phyloP scores from a whole-genome alignment of 2,113 vertebrate genomes.

The Girardinichthys multiradiatus region DNA sequence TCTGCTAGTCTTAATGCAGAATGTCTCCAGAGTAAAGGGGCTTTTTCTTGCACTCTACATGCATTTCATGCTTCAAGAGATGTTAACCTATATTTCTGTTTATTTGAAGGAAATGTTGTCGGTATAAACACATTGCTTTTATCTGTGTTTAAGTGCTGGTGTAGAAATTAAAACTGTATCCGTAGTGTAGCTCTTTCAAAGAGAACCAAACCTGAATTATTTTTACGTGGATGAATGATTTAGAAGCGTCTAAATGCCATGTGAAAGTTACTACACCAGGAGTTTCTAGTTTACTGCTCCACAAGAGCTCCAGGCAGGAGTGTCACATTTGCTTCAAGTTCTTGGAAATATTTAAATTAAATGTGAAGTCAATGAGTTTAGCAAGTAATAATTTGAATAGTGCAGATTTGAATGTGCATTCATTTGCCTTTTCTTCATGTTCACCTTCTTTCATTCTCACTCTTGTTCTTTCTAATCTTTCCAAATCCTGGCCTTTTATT shows the following conservation, averaged over 20 bases:
- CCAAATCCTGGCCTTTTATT: constrained; percentile 9
- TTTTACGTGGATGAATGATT: constrained; percentile 23
- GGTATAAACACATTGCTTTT: constrained; percentile 25
- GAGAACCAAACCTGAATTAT: constrained; percentile 2
- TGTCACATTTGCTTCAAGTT: constrained; percentile 8
- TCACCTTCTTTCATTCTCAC: constrained; percentile 6
- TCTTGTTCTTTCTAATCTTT: constrained; percentile 16
- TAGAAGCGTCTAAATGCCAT: constrained; percentile 19
- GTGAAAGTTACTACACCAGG: constrained; percentile 2
- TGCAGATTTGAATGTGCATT: constrained; percentile 58
- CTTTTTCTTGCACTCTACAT: constrained; percentile 39
- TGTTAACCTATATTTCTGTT: constrained; percentile 23
- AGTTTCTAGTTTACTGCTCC: constrained; percentile 15
- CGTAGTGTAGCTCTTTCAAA: constrained; percentile 31
- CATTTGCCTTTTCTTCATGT: constrained; percentile 47
- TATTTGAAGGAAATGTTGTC: constrained; percentile 14
- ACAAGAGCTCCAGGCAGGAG: background rate
- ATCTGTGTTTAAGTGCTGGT: constrained; percentile 8
- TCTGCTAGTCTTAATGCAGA: constrained; percentile 65
- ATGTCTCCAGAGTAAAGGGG: constrained; percentile 53
- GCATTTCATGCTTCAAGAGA: constrained; percentile 20
- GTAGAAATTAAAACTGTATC: constrained; percentile 20
- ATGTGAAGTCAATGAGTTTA: constrained; percentile 2
- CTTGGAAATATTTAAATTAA: constrained; percentile 37
- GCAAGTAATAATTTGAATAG: constrained; percentile 49